phyloP scores from a whole-genome alignment of 2,888 invertebrate genomes.

The Drosophila crucigera region DNA sequence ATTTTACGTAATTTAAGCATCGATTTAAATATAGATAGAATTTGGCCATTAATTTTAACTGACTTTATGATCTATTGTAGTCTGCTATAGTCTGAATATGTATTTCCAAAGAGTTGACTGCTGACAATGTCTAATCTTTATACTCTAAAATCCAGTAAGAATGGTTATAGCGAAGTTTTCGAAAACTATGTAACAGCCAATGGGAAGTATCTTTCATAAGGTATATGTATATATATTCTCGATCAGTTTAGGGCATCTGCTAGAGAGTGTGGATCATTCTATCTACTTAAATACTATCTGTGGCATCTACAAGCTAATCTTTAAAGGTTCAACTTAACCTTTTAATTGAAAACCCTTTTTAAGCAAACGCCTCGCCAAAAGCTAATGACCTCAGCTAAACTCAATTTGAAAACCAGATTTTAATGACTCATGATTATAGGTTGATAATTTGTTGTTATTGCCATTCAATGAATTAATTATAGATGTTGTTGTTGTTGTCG shows the following conservation, averaged over 20 bases:
- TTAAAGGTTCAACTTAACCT: not conserved
- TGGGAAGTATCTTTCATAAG: not conserved
- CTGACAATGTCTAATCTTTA: not conserved
- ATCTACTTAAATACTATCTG: not conserved
- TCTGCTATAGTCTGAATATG: not conserved
- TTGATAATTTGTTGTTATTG: conserved; percentile 19
- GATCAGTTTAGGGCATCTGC: not conserved
- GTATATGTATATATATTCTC: not conserved
- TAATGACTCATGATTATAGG: conserved; percentile 36
- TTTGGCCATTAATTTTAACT: not conserved
- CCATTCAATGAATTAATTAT: conserved; percentile 37
- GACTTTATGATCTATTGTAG: not conserved
- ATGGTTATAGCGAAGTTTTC: not conserved
- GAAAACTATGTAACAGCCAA: not conserved
- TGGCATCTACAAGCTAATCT: not conserved
- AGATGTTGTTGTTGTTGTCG: not conserved
- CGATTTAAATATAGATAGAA: not conserved
- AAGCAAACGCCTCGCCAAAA: conserved; percentile 1
- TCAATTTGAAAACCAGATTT: conserved; percentile 26
- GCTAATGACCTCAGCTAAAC: conserved; percentile 45
- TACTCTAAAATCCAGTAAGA: not conserved
- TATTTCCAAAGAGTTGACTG: too few relatives aligned
- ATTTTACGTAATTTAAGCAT: not conserved
- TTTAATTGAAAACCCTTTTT: not conserved
- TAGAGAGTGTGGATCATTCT: not conserved